Percentiles rank a stretch among this genome's conserved stretches.
Evolutionary conservation across 2,113 vertebrate genomes (phyloP).

Genomic region (Ctenomys sociabilis): DNA sequence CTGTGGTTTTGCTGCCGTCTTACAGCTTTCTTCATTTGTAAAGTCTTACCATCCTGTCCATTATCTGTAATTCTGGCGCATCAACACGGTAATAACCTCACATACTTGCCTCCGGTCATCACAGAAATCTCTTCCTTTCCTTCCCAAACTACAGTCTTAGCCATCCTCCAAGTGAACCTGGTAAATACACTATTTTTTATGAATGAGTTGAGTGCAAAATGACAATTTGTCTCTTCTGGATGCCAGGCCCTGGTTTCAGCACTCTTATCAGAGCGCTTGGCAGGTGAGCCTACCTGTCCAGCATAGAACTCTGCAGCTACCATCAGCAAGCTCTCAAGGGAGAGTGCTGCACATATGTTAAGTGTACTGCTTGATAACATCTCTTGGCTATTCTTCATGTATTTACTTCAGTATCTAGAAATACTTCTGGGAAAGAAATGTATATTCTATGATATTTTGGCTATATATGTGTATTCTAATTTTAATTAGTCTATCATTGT

Average conservation of each 20-base stretch:
- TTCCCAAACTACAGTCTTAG: conserved; percentile 83
- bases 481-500: not conserved
- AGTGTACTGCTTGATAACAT: not conserved
- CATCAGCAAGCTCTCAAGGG: not conserved
- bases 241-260: not conserved
- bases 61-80: conserved; percentile 25
- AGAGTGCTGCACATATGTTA: not conserved
- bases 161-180: conserved; percentile 77
- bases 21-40: conserved; percentile 25
- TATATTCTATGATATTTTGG: not conserved
- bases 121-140: conserved; percentile 55
- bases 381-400: not conserved
- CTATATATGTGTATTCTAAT: not conserved
- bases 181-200: conserved; percentile 81
- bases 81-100: not conserved
- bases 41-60: not conserved
- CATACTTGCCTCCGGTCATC: conserved; percentile 37
- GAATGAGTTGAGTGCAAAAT: conserved; percentile 51
- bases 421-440: not conserved
- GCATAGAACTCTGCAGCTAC: not conserved
- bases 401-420: conserved; percentile 24
- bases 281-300: not conserved
- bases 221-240: not conserved
- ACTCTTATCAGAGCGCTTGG: not conserved
- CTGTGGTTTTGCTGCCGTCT: not conserved